Conservation (phyloP, 1,140 invertebrate species). For the Drosophila orosa region DNA sequence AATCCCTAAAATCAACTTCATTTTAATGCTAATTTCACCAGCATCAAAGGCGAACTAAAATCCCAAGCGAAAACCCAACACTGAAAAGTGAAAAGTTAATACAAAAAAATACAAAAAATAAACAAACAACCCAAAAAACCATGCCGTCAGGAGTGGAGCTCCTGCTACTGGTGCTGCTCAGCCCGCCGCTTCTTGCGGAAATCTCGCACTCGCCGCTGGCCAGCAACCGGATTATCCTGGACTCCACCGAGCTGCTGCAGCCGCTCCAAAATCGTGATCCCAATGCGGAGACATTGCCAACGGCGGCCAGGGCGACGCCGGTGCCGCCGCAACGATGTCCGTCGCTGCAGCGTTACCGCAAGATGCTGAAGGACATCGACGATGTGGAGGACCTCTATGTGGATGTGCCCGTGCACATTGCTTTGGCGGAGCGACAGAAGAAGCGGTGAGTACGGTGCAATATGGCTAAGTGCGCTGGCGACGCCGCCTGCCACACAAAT, state of each 20-base stretch:
- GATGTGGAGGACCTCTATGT: conserved; percentile 81
- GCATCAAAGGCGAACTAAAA: neutral
- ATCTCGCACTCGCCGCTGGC: conserved; percentile 57
- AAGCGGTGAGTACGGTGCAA: conserved; percentile 75
- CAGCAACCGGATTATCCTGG: conserved; percentile 60
- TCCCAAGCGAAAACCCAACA: neutral
- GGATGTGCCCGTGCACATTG: conserved; percentile 77
- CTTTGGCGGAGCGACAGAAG: conserved; percentile 68
- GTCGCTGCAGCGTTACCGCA: conserved; percentile 59
- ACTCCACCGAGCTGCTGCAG: conserved; percentile 22
- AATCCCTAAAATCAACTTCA: neutral
- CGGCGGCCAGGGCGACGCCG: conserved; percentile 18
- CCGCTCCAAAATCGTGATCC: neutral
- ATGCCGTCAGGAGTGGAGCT: conserved; percentile 45
- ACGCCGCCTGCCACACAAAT: conserved; percentile 75
- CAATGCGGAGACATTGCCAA: neutral
- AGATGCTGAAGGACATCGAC: conserved; percentile 73
- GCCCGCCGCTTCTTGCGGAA: conserved; percentile 45
- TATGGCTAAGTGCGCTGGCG: conserved; percentile 74
- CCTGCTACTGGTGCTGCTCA: conserved; percentile 43
- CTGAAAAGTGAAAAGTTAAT: conserved; percentile 9
- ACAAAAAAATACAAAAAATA: neutral
- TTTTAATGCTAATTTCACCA: neutral
- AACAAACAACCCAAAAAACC: neutral
- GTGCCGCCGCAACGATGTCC: conserved; percentile 46